Evolutionary conservation across 2,113 vertebrate genomes (phyloP).

Genomic region (Hylia prasina): DNA sequence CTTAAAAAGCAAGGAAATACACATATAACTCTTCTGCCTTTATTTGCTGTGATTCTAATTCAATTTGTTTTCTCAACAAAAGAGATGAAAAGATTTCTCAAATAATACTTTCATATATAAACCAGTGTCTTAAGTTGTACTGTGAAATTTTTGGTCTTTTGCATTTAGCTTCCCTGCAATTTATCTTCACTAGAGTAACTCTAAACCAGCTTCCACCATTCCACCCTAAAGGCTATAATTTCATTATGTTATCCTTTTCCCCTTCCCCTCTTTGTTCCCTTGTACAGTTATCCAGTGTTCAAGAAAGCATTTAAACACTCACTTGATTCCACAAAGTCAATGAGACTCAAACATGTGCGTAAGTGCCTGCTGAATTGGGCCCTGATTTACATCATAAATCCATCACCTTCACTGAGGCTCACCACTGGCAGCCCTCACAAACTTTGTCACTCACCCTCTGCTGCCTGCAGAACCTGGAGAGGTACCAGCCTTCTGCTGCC

Average conservation of each 20-base stretch:
- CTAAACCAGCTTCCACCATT: background rate
- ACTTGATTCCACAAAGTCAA: background rate
- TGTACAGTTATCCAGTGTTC: background rate
- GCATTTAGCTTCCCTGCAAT: background rate
- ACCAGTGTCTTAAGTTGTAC: background rate
- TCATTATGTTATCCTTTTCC: background rate
- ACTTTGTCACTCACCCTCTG: background rate
- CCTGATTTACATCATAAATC: background rate
- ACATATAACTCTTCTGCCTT: background rate
- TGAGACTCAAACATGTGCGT: background rate
- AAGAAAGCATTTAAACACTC: background rate
- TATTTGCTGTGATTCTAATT: background rate
- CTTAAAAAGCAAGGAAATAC: background rate
- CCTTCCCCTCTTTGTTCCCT: background rate
- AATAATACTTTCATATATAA: background rate
- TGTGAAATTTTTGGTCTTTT: background rate
- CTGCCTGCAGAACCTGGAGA: background rate
- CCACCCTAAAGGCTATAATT: background rate
- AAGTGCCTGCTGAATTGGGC: constrained; percentile 12
- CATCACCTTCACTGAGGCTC: background rate
- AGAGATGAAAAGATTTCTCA: background rate
- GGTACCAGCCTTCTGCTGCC: background rate
- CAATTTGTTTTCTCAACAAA: background rate
- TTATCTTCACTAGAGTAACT: background rate
- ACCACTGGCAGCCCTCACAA: background rate